Conservation (phyloP, 2,113 vertebrate species). For the Zootoca vivipara region DNA sequence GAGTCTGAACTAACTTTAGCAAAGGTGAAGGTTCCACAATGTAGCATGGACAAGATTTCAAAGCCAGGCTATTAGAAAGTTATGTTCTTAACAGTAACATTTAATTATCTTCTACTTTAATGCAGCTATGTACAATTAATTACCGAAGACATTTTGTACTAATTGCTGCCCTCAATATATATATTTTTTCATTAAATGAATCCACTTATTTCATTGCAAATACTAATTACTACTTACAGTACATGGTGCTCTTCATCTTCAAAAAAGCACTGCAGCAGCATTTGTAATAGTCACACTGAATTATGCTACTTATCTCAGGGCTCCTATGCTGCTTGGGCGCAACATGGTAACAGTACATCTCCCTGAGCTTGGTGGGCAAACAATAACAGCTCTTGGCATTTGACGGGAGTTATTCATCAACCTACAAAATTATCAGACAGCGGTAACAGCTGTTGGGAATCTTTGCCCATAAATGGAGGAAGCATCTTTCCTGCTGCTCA, state of each 20-base stretch:
- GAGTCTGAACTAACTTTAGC: constrained; percentile 4
- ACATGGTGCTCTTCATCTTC: constrained; percentile 8
- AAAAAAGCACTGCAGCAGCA: neutral
- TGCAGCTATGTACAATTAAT: constrained; percentile 1
- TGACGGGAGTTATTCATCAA: neutral
- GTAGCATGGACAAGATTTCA: neutral
- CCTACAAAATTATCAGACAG: neutral
- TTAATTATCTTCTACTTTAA: neutral
- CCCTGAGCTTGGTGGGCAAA: neutral
- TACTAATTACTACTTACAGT: constrained; percentile 12
- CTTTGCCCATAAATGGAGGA: neutral
- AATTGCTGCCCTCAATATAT: neutral
- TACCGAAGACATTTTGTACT: constrained; percentile 16
- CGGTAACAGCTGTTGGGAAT: fast-evolving
- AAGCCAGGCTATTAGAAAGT: neutral
- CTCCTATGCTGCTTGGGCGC: neutral
- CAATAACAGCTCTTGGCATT: neutral
- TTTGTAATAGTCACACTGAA: neutral
- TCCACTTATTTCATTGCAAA: constrained; percentile 10
- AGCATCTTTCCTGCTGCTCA: neutral
- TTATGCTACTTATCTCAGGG: neutral
- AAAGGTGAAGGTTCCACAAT: neutral
- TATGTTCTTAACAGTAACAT: constrained; percentile 22
- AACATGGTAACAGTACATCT: neutral
- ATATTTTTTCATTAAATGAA: neutral